Evolutionary conservation across 2,113 vertebrate genomes (phyloP).

Genomic region (Bufo gargarizans): DNA sequence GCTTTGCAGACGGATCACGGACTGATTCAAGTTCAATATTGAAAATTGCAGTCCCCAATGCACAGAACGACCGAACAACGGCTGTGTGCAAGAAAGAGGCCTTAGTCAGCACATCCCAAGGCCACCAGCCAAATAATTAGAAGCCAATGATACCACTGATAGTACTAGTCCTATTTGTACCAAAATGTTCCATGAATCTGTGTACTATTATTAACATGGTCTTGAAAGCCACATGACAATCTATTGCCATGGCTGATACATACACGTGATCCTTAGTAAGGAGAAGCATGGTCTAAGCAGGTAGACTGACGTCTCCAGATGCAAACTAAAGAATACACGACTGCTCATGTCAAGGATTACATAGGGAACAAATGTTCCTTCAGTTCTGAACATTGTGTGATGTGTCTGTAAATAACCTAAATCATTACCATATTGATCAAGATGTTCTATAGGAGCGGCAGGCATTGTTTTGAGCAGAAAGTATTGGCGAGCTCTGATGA

Average conservation of each 20-base stretch:
- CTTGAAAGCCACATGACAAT: not conserved
- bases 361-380: slow-evolving; percentile 2
- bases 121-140: too few relatives aligned
- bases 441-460: slow-evolving; percentile 44
- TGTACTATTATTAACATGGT: not conserved
- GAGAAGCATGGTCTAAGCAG: not conserved
- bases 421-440: slow-evolving; percentile 51
- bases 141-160: too few relatives aligned
- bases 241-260: not conserved
- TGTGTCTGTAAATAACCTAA: slow-evolving; percentile 40
- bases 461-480: slow-evolving; percentile 4
- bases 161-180: not conserved
- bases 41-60: too few relatives aligned
- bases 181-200: not conserved
- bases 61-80: too few relatives aligned
- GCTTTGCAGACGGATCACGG: too few relatives aligned
- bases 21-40: too few relatives aligned
- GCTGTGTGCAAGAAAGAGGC: too few relatives aligned
- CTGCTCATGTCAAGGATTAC: not conserved
- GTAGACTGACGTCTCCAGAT: not conserved
- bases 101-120: too few relatives aligned
- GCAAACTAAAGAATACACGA: not conserved
- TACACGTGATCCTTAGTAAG: not conserved
- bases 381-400: slow-evolving; percentile 18
- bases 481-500: not conserved